These are phyloP conservation scores for Drosophila helvetica DNA, from an alignment of 2,888 invertebrate species.

Conservation along the genomic window DNA sequence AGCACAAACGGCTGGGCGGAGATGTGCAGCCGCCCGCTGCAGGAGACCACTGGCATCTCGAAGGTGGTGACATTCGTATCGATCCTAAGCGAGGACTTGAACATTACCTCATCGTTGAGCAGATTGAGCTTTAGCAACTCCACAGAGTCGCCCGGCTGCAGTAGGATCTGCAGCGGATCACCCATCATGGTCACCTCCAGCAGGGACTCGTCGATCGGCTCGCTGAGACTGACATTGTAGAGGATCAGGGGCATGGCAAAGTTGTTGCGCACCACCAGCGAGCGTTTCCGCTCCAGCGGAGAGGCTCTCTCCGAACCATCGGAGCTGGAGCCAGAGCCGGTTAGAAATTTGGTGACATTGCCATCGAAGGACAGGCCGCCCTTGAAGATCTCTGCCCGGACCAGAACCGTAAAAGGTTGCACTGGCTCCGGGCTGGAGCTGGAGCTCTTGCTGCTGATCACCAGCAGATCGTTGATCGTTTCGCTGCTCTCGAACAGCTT, in stretches of 20 bases:
- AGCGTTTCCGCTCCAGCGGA: slow-evolving; percentile 83
- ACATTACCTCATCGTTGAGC: slow-evolving; percentile 73
- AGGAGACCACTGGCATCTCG: slow-evolving; percentile 84
- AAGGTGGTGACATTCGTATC: slow-evolving; percentile 85
- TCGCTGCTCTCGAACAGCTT: slow-evolving; percentile 66
- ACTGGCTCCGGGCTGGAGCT: slow-evolving; percentile 28
- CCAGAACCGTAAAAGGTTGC: slow-evolving; percentile 70
- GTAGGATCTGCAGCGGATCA: slow-evolving; percentile 38
- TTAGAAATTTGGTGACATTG: slow-evolving; percentile 80
- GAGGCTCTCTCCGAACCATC: slow-evolving; percentile 55
- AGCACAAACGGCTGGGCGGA: slow-evolving; percentile 72
- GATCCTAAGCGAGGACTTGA: slow-evolving; percentile 80
- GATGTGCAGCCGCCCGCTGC: slow-evolving; percentile 84
- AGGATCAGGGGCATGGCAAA: slow-evolving; percentile 90
- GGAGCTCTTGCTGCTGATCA: slow-evolving; percentile 55
- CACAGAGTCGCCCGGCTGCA: slow-evolving; percentile 76
- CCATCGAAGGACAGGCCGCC: slow-evolving; percentile 76
- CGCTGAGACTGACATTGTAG: slow-evolving; percentile 87
- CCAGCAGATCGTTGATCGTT: slow-evolving; percentile 73
- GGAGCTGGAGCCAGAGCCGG: slow-evolving; percentile 50
- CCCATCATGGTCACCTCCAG: slow-evolving; percentile 51
- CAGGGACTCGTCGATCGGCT: slow-evolving; percentile 72
- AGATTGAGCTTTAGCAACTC: slow-evolving; percentile 76
- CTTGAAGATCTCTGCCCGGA: slow-evolving; percentile 82
- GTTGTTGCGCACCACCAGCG: slow-evolving; percentile 88